phyloP scores from a whole-genome alignment of 2,113 vertebrate species.

The Camelus bactrianus region DNA sequence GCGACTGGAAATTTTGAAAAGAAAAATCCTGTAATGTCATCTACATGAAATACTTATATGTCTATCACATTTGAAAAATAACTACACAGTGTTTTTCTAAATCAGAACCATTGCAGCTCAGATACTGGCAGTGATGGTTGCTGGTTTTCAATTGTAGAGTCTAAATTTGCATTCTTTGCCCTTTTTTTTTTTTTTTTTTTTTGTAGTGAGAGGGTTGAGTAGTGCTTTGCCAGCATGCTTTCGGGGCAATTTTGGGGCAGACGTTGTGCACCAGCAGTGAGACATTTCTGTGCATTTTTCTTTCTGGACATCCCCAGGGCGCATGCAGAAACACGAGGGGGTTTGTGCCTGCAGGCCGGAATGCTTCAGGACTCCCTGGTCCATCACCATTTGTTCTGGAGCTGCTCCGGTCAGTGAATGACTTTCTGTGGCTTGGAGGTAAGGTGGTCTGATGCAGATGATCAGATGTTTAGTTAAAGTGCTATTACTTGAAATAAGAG shows the following conservation, averaged over 20 bases:
- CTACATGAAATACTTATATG: rapidly evolving
- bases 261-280: rapidly evolving
- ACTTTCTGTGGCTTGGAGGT: slow-evolving; percentile 99
- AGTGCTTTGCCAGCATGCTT: neutral
- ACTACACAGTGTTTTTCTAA: neutral
- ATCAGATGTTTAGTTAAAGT: rapidly evolving
- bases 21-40: neutral
- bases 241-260: no score
- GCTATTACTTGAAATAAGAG: neutral
- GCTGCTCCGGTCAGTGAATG: slow-evolving; percentile 96
- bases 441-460: slow-evolving; percentile 57
- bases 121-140: neutral
- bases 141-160: neutral
- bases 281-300: rapidly evolving
- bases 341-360: slow-evolving; percentile 96
- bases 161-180: neutral
- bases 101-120: neutral
- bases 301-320: slow-evolving; percentile 96
- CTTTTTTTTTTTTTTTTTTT: no score
- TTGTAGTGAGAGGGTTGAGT: neutral
- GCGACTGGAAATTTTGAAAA: neutral
- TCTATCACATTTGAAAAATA: rapidly evolving
- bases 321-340: slow-evolving; percentile 98
- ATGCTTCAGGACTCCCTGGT: slow-evolving; percentile 98
- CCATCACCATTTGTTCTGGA: slow-evolving; percentile 99